Evolutionary conservation across 2,888 invertebrate species (phyloP).

Genomic region (Cephus pygmeus): DNA sequence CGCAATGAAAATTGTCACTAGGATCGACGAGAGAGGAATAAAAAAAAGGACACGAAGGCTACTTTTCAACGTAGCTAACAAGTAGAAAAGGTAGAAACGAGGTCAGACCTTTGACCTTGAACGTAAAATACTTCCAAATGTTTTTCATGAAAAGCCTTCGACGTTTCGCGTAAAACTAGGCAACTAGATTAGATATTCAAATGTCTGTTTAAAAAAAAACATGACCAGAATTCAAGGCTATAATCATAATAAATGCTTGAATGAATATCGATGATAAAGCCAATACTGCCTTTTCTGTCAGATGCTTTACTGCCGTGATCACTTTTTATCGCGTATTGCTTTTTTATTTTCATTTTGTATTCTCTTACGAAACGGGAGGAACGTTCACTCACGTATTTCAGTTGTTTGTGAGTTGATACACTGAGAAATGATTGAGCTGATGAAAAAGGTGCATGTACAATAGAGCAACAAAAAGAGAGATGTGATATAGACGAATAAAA

Average conservation of each 20-base stretch:
- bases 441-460: neutral
- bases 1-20: neutral
- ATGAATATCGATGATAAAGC: neutral
- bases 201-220: neutral
- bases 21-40: neutral
- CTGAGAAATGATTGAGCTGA: neutral
- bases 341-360: neutral
- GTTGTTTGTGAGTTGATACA: neutral
- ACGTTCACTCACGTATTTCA: neutral
- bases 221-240: neutral
- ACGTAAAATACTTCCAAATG: neutral
- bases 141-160: neutral
- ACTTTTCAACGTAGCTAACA: neutral
- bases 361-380: neutral
- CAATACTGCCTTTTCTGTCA: neutral
- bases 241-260: neutral
- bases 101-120: neutral
- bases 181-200: neutral
- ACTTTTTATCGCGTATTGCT: neutral
- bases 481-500: neutral
- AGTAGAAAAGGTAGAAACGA: neutral
- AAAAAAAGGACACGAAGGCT: neutral
- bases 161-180: neutral
- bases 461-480: neutral
- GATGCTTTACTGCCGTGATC: neutral